Base-by-base conservation (phyloP, 2,797 vertebrate genomes). In the Pelochelys cantorii region DNA sequence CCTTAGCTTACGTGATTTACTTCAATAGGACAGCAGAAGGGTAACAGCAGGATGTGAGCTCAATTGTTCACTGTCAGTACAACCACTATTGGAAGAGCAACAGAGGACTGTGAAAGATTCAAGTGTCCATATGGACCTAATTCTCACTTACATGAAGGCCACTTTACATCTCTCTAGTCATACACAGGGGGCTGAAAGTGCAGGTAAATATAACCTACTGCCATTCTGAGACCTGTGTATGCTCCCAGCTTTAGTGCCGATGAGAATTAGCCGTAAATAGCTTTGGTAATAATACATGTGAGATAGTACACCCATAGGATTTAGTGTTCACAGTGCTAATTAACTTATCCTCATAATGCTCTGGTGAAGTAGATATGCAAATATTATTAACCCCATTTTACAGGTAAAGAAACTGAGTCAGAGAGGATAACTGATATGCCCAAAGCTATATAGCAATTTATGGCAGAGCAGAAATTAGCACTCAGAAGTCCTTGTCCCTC, bases 1-100 rank as follows among this genome's bases (percentile, higher is more conserved):
- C 2, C 1, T 0, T 3, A 54, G n/a, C 11, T 23, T 59, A 3
- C 4, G 2, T 0, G 12, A 3, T 8, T n/a, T 83, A 1, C 4
- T 84, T 29, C 34, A 14, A 3, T 5, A 15, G 65, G 55, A 86
- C 13, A 53, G 25, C 14, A 29, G 14, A 27, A 27, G 7, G 42
- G 48, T 29, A 27, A 27, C 23, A 7, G 25, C 13, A 15, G 48
- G 42, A 25, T 17, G 48, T 29, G 27, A 14, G 42, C 42, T 42
- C 7, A 7, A 2, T 52, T 8, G 4, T 27, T 29, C 25, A 48
- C 74, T 77, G 42, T 29, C 13, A 52, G 11, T 77, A 52, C 74
- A 77, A 77, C 52, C 20, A 71, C 14, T 27, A 4, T 5, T 75
- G 74, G 42, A 27, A 52, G 42, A 52, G 42, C 42, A 77, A 77